These are phyloP conservation scores for Pheosia gnoma DNA, from an alignment of 2,888 invertebrate species.

Conservation along the genomic window DNA sequence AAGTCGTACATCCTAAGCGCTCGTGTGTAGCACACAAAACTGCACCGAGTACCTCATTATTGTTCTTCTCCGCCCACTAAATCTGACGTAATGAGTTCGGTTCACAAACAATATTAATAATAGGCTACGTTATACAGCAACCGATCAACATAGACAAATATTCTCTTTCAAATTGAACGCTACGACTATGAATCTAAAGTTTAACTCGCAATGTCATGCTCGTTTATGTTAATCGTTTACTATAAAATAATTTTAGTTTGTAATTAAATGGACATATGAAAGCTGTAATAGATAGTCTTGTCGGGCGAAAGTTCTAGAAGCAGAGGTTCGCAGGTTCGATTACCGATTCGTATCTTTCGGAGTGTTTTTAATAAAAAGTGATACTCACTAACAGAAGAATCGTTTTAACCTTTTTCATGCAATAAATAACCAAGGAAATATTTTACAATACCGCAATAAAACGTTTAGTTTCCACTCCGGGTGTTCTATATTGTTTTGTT, in stretches of 20 bases:
- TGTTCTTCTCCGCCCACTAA: constrained; percentile 22
- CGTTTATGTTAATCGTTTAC: not conserved
- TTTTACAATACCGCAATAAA: constrained; percentile 6
- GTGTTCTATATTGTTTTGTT: constrained; percentile 7
- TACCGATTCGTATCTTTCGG: not conserved
- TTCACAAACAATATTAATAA: constrained; percentile 9
- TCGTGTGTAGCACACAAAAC: constrained; percentile 16
- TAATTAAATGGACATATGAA: not conserved
- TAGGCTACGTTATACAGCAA: not conserved
- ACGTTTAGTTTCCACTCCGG: constrained; percentile 3
- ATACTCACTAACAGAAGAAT: not conserved
- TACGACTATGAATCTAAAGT: not conserved
- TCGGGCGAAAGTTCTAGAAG: not conserved
- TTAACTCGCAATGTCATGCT: not conserved
- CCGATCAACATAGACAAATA: not conserved
- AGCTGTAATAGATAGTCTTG: not conserved
- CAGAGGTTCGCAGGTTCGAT: not conserved
- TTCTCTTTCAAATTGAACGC: not conserved
- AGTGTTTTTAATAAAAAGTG: no score
- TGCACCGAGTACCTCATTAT: constrained; percentile 30
- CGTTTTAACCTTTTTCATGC: not conserved
- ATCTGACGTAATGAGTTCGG: constrained; percentile 28
- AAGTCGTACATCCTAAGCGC: not conserved
- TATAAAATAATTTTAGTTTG: not conserved
- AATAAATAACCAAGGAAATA: constrained; percentile 3